These are phyloP conservation scores for Amphilophus citrinellus DNA, from an alignment of 2,113 vertebrate genomes.

Conservation along the genomic window DNA sequence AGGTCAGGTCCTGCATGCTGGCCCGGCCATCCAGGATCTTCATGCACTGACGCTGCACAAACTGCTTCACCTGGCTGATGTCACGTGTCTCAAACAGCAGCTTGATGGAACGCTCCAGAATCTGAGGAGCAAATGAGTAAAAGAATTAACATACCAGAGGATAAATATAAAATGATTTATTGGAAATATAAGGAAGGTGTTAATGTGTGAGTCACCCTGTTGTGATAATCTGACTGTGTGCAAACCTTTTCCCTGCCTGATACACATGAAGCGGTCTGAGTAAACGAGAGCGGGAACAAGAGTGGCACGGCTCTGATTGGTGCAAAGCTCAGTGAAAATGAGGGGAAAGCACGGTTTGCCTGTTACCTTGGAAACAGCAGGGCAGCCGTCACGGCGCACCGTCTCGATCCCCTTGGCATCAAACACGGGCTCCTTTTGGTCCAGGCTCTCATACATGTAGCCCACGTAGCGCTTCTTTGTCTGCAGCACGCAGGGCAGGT, in stretches of 20 bases:
- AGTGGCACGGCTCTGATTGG: constrained; percentile 33
- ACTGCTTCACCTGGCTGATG: constrained; percentile 97
- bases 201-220: neutral
- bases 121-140: constrained; percentile 74
- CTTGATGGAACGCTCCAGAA: constrained; percentile 97
- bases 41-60: constrained; percentile 93
- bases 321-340: neutral
- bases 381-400: constrained; percentile 94
- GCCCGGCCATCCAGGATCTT: constrained; percentile 94
- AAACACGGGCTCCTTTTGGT: constrained; percentile 95
- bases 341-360: neutral
- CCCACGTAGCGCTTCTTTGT: constrained; percentile 99
- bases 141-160: neutral
- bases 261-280: constrained; percentile 6
- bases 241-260: constrained; percentile 8
- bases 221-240: neutral
- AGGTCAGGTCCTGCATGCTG: constrained; percentile 97
- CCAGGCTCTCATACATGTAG: constrained; percentile 97
- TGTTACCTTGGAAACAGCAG: constrained; percentile 97
- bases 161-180: neutral
- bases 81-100: constrained; percentile 98
- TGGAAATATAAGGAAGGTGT: neutral
- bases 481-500: constrained; percentile 97
- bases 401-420: constrained; percentile 99
- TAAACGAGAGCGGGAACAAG: constrained; percentile 5